Base-by-base conservation (phyloP, 2,113 vertebrate species). In the Progne subis region DNA sequence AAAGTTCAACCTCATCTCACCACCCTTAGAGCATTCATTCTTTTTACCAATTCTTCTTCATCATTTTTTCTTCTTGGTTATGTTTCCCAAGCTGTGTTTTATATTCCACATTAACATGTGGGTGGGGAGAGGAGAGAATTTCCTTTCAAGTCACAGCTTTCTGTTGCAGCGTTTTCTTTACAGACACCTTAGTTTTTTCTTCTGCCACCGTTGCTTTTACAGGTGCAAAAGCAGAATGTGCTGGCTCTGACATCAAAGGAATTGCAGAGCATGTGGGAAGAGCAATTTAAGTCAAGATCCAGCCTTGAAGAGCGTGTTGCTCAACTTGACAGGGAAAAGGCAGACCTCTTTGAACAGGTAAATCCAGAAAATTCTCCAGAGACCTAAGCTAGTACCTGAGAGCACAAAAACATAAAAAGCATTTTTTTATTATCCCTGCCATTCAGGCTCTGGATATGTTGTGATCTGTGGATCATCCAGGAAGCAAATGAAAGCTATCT, bases 221-320 rank as follows among this genome's bases (percentile, higher is more conserved):
- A 99, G 99, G 95, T 98, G 18, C 98, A 99, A 96, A 99, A 98
- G 74, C 98, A 98, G 82, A 98, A 94, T 80, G 32, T 96, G 92
- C 94, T 98, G 55, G 96, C 98, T 87, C 95, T 98, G 82, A 98
- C 95, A 47, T 98, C 98, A 39, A 97, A 99, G 88, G 98, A 98
- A 87, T 97, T 97, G 7, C 98, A 98, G 76, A 97, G 94, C 41
- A 85, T 99, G 64, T 99, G 98, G 99, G 98, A 99, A 91, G 98
- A 99, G 84, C 98, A 99, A 49, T 78, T 98, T 75, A 99, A 99
- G 95, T 98, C 97, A 76, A 98, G 97, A 75, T 98, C 98, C 6
- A 98, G 96, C 86, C 92, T 99, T 4, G 98, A 98, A 60, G 96
- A 98, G 68, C 98, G 97, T 43, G 83, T 99, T 91, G 98, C 98